Evolutionary conservation across 2,113 vertebrate species (phyloP).

Genomic region (Odontophorus gujanensis): DNA sequence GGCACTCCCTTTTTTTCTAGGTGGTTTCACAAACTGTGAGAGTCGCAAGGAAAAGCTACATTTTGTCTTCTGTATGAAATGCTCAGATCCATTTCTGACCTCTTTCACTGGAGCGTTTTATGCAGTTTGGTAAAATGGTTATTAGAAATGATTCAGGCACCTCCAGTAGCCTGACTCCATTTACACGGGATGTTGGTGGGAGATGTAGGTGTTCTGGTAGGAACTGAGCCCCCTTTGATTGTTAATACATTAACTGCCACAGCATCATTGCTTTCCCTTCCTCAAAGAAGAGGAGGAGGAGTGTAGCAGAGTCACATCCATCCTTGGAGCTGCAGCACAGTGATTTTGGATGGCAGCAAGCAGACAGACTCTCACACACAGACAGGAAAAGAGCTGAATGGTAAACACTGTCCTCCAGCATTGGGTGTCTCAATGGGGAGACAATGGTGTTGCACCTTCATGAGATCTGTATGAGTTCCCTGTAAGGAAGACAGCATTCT

Average conservation of each 20-base stretch:
- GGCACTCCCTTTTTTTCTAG: neutral
- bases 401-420: neutral
- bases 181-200: neutral
- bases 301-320: neutral
- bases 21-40: neutral
- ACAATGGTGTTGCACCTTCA: neutral
- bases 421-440: neutral
- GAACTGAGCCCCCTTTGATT: neutral
- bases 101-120: neutral
- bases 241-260: neutral
- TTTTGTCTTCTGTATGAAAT: neutral
- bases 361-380: neutral
- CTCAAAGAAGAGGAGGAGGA: neutral
- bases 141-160: neutral
- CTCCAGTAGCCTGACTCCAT: neutral
- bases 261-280: rapidly evolving
- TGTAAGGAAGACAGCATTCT: neutral
- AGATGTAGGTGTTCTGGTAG: conserved; percentile 2
- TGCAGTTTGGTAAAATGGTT: neutral
- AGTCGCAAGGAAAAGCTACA: neutral
- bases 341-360: neutral
- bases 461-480: neutral
- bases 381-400: neutral
- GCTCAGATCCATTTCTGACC: neutral
- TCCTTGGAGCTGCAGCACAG: neutral